Conservation (phyloP, 2,888 invertebrate genomes). For the Lithosia quadra region DNA sequence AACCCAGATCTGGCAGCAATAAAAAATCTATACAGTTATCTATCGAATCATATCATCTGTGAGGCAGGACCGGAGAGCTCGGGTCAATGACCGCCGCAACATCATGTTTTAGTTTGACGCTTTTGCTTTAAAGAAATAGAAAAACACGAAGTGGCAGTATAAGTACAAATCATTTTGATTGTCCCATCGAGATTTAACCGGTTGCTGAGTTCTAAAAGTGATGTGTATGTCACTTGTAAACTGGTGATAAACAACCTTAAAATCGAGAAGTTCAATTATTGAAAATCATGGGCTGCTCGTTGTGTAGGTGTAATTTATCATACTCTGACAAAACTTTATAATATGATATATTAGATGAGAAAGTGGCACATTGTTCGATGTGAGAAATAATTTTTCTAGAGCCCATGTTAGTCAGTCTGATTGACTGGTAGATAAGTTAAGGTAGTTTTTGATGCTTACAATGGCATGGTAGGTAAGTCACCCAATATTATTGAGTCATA, state of each 20-base stretch:
- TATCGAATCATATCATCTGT: slow-evolving; percentile 82
- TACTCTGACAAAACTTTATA: slow-evolving; percentile 26
- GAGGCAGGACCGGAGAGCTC: slow-evolving; percentile 69
- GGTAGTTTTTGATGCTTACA: slow-evolving; percentile 6
- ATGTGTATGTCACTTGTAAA: slow-evolving; percentile 26
- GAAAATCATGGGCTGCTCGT: slow-evolving; percentile 11
- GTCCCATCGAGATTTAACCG: slow-evolving; percentile 28
- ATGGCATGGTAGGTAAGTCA: slow-evolving; percentile 2
- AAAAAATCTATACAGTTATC: slow-evolving; percentile 84
- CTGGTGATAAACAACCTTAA: slow-evolving; percentile 8
- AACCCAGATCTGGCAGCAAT: slow-evolving; percentile 73
- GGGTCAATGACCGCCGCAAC: slow-evolving; percentile 71
- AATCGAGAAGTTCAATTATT: slow-evolving; percentile 17
- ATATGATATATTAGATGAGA: slow-evolving; percentile 38
- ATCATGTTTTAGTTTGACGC: slow-evolving; percentile 66
- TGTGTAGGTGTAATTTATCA: slow-evolving; percentile 27
- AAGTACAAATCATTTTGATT: slow-evolving; percentile 37
- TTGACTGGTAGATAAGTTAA: slow-evolving; percentile 16
- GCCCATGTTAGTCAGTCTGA: slow-evolving; percentile 20
- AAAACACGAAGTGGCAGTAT: slow-evolving; percentile 60
- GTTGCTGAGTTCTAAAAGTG: slow-evolving; percentile 24
- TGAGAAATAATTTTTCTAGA: slow-evolving; percentile 26
- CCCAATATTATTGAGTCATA: slow-evolving; percentile 2
- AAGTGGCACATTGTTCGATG: slow-evolving; percentile 39
- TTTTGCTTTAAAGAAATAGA: slow-evolving; percentile 63